Evolutionary conservation across 2,888 invertebrate genomes (phyloP), one percentile per base, ranked within the genome.

Genomic region (Lasioglossum malachurum): DNA sequence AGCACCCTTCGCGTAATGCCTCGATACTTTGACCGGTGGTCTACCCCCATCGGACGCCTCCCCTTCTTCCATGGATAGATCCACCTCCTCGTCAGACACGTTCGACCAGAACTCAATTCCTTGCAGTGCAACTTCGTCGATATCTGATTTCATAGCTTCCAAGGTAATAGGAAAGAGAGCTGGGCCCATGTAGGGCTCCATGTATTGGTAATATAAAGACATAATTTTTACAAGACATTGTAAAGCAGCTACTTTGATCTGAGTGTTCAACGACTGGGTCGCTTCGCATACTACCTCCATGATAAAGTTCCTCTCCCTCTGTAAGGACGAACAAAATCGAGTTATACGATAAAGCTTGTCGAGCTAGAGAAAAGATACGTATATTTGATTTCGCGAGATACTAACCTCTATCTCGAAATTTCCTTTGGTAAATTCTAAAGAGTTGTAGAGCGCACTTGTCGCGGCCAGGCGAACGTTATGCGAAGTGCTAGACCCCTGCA

Each of bases 81-180:
- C 99, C 57, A 99, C 98, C 96, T 99, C 99, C 96, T 99, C 99
- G 96, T 99, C 99, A 94, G 99, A 99, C 0, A 99, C 99, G 93
- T 99, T 99, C 7, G 99, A 99, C 99, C 99, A 99, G 96, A 99
- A 99, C 95, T 99, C 99, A 95, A 99, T 99, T 90, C 99, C 99
- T 96, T 99, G 99, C 82, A 99, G 96, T 31, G 99, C 98, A 79
- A 99, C 98, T 92, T 99, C 99, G 96, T 99, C 99, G 89, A 98
- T 97, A 88, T 99, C 98, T 31, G 98, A 98, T 95, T 99, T 99
- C 99, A 99, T 99, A 16, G 99, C 99, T 95, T 99, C 99, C 94
- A 99, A 96, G 14, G 99, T 99, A 83, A 99, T 99, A 46, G 99
- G 99, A 95, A 99, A 99, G 31, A 99, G 96, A 23, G 99, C 99